Evolutionary conservation across 2,797 vertebrate species (phyloP), one percentile per base, ranked within the genome.

Genomic region (Hybognathus amarus): DNA sequence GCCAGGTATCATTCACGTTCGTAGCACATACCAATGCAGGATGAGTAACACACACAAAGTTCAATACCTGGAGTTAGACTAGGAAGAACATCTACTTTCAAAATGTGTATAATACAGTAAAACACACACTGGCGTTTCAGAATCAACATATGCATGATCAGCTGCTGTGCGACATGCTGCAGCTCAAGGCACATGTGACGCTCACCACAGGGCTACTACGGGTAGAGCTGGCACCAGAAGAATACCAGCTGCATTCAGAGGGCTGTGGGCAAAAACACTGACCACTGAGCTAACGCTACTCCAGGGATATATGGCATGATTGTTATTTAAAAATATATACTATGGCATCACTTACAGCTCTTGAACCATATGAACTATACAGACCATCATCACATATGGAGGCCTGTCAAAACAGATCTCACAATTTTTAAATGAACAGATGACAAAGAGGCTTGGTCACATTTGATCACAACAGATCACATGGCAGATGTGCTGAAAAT

Each of bases 161-260:
- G 36, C 38, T 80, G 56, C 30, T 47, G 42, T 17, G 40, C 24
- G 18, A n/a, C 61, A 61, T 70, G 42, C 45, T 59, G 45, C 27
- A 71, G 36, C 45, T 77, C n/a, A 74, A n/a, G 77, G 38, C 33
- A 30, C 50, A 67, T 54, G 76, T 50, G 2, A 69, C 0, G 91
- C 97, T 99, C 95, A 99, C 98, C 97, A 91, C 93, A 70, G 98
- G 97, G 88, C 97, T 99, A 94, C 94, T 99, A 89, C 91, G 95
- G 81, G 95, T 89, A 80, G 97, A 98, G 90, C 96, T 97, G 88
- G 95, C 87, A 94, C 95, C 95, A 86, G 96, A 98, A 79, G 97
- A 98, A 88, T 94, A 95, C 92, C 92, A 97, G 94, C 97, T 98
- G 92, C 93, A 96, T 91, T 98, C 98, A 90, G 97, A 98, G n/a